Evolutionary conservation across 64 coral and sea anemone genomes (phyloP), one percentile per base, ranked within the genome.

Genomic region (Porites lutea): DNA sequence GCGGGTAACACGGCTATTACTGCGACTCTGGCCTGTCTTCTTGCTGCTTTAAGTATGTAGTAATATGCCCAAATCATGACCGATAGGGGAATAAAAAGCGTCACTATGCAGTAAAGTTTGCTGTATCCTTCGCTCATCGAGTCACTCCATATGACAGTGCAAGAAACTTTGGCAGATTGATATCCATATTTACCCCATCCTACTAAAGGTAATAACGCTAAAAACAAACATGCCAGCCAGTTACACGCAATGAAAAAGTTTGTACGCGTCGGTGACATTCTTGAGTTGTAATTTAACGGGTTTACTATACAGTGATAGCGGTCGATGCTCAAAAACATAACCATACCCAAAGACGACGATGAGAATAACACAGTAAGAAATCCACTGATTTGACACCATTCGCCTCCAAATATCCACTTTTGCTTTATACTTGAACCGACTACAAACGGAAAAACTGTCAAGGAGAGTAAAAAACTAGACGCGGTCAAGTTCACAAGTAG

Each of bases 141-240:
- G 62, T 89, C 74, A 88, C 75, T 88, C 97, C 97, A 99, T 6
- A 94, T 18, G 46, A 99, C 97, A 4, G 97, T 96, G 53, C 97
- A 99, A 7, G 91, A 89, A 27, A 88, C 77, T 49, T 93, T 99
- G 9, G 91, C 69, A 53, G 64, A 51, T 64, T 91, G 89, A 83
- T 94, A 99, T 6, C 97, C 94, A 50, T 96, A 99, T 19, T 94
- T 96, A 19, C 97, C 97, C 97, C 97, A 99, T 7, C 97, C 97
- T 60, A 93, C 47, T 15, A 99, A 79, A 15, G 97, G 97, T 4
- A 99, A 68, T 75, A 89, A 59, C 1, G 97, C 97, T 37, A 92
- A 81, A 59, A 99, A 96, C 53, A 94, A 58, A 75, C 94, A 88
- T 53, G 71, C 54, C 8, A 96, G 45, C 97, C 94, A 99, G 15